Conservation (phyloP, 2,797 vertebrate genomes). For the Platalea minor region DNA sequence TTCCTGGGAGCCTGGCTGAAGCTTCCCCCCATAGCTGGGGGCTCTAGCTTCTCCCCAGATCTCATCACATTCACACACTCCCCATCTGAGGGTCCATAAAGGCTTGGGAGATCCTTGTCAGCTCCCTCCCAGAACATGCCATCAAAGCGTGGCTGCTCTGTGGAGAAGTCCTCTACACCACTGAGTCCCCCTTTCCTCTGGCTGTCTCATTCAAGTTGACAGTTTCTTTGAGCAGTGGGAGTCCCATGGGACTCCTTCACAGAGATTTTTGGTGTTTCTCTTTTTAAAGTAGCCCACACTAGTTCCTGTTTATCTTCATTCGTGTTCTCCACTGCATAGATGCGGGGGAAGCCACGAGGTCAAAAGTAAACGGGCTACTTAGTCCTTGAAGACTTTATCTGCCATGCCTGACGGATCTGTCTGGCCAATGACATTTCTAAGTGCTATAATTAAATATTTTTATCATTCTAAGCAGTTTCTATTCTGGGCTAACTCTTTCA, state of each 20-base stretch:
- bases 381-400: neutral
- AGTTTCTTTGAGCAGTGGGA: neutral
- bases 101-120: neutral
- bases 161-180: neutral
- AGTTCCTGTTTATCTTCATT: neutral
- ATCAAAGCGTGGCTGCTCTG: accelerated
- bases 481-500: neutral
- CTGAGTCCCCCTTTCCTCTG: neutral
- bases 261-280: neutral
- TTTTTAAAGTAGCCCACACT: neutral
- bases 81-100: neutral
- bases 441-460: neutral
- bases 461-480: neutral
- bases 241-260: neutral
- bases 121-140: neutral
- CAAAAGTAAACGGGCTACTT: neutral
- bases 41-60: neutral
- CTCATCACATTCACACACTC: neutral
- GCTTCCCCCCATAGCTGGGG: accelerated
- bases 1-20: neutral
- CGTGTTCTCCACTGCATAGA: neutral
- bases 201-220: neutral
- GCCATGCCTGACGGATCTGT: neutral
- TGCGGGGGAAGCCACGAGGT: neutral
- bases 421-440: neutral